Evolutionary conservation across 2,113 vertebrate species (phyloP), one percentile per base, ranked within the genome.

Genomic region (Xenopus laevis): DNA sequence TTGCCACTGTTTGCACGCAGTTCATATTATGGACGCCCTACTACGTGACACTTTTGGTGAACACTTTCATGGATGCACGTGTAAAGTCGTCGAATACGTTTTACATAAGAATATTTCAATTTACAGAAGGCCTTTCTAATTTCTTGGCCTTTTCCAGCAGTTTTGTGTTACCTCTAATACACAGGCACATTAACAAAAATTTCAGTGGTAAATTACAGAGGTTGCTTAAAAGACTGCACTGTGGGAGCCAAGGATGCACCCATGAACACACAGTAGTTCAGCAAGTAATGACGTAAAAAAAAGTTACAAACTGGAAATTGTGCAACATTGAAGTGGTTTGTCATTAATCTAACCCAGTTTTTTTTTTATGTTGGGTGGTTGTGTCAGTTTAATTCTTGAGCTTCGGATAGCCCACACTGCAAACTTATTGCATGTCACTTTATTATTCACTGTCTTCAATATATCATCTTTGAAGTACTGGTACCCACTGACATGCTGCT

Each of bases 1-100:
- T 98, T 6, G 93, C 93, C 47, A 96, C 95, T 0, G 94, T 99
- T 71, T 95, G 94, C 10, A 83, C 94, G 0, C 97, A 99, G 86
- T 96, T 99, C 21, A 83, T 88, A 0, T 87, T 99, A 7, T 99
- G 97, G 97, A 96, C 95, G 0, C 97, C 97, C 0, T 95, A 98
- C 78, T 98, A 99, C 2, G 81, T 92, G 76, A 92, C 82, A 11
- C 91, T 99, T 65, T 82, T 99, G 83, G 91, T 95, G 12, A 94
- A 92, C 86, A 93, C 92, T 0, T 80, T 96, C 16, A 86, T 88
- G 0, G 89, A 88, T 1, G 79, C 86, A 0, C 86, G 80, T 0
- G 92, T 89, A 23, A 88, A 83, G 71, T 76, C 81, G 0, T 55
- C 71, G 4, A 87, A 85, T 0, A 78, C 82, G 10, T 86, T 79